Conservation (phyloP, 2,888 invertebrate genomes). For the Aleiodes testaceus region DNA sequence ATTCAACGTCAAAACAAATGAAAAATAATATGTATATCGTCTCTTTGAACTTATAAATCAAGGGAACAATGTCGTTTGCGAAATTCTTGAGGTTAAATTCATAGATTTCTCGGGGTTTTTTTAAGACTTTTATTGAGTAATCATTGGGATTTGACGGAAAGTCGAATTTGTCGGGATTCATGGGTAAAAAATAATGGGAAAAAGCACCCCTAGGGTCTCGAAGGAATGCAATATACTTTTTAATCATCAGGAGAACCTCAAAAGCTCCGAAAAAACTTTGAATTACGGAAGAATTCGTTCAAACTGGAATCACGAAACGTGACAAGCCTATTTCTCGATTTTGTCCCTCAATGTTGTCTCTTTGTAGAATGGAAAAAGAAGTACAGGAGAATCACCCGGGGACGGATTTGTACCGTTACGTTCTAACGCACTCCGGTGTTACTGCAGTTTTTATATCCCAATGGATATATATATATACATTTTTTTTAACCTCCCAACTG, state of each 20-base stretch:
- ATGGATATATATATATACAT: too few species aligned
- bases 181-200: too few species aligned
- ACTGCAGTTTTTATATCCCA: slow-evolving; percentile 57
- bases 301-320: slow-evolving; percentile 50
- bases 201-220: too few species aligned
- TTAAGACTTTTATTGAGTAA: too few species aligned
- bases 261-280: background rate
- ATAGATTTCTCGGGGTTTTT: too few species aligned
- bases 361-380: slow-evolving; percentile 36
- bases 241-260: background rate
- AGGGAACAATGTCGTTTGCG: slow-evolving; percentile 27
- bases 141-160: too few species aligned
- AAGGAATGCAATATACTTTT: too few species aligned
- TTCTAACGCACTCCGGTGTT: slow-evolving; percentile 59
- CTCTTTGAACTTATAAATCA: slow-evolving; percentile 66
- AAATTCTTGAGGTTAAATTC: too few species aligned
- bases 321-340: slow-evolving; percentile 47
- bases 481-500: slow-evolving; percentile 51
- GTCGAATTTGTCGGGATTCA: too few species aligned
- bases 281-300: slow-evolving; percentile 46
- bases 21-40: slow-evolving; percentile 62
- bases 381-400: slow-evolving; percentile 47
- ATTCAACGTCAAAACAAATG: slow-evolving; percentile 56
- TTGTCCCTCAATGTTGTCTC: slow-evolving; percentile 7
- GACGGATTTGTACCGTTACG: slow-evolving; percentile 58